Base-by-base conservation (phyloP, 2,888 invertebrate genomes). In the Beris chalybata region DNA sequence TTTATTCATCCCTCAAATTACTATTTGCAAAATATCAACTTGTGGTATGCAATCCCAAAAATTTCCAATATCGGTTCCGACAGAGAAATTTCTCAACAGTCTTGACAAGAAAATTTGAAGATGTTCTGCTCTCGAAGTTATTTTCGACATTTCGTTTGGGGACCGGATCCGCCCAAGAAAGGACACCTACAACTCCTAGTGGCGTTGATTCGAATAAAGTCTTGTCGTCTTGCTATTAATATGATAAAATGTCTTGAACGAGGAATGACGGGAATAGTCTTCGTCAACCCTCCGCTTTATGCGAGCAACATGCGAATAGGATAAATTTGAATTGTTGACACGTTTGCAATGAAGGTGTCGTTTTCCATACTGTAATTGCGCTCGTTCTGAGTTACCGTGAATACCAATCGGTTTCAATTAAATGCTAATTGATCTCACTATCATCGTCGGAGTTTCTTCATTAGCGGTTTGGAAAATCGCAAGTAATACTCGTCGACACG, bases 401-500 rank as follows among this genome's bases (percentile, higher is more conserved):
- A 44, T 57, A 57, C 43, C 13, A 57, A 32, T 15, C 38, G 29
- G 22, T 38, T 55, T 55, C 56, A 55, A 55, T 38, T 55, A 44
- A 44, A 38, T 57, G 43, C 38, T 32, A 22, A 57, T 44, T 38
- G 38, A 44, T 11, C 38, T n/a, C 44, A 5, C n/a, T 5, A n/a
- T 31, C 55, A 32, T 31, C 38, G 11, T 12, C 55, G 38, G 9
- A 38, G 38, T 38, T 38, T 38, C 38, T 38, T 38, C 38, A 38
- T 38, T 38, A 38, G 38, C 38, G 38, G 38, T 38, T 38, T 38
- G 38, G 38, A 38, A 38, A 38, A 38, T 38, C 1, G 38, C 38
- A 38, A 38, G 38, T 38, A 38, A 38, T 38, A 3, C 38, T 38
- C 38, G 38, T 9, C 22, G 38, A 3, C 38, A 38, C 9, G 38